These are phyloP conservation scores for Panzeria rudis DNA, from an alignment of 2,888 invertebrate genomes.

Conservation along the genomic window DNA sequence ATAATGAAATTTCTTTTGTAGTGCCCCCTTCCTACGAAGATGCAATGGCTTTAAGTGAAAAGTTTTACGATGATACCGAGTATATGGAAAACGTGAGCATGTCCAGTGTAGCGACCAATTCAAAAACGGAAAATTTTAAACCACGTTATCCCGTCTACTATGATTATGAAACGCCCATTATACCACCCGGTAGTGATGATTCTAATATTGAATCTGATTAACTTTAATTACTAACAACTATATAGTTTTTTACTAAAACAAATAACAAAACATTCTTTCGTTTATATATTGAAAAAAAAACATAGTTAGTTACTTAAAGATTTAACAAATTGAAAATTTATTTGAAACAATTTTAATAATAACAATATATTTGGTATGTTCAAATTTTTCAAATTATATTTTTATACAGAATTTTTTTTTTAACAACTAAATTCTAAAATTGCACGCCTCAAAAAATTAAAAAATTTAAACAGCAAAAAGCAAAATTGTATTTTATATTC, in stretches of 20 bases:
- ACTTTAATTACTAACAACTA: conserved; percentile 35
- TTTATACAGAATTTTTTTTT: conserved; percentile 22
- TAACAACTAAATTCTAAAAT: conserved; percentile 15
- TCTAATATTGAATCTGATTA: conserved; percentile 75
- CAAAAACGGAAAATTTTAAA: conserved; percentile 81
- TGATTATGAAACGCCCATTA: conserved; percentile 82
- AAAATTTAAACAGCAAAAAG: background rate
- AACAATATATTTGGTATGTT: conserved; percentile 66
- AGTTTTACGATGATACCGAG: conserved; percentile 82
- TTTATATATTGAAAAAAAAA: conserved; percentile 38
- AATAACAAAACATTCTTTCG: conserved; percentile 23
- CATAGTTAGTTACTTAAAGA: conserved; percentile 27
- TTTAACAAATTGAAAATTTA: conserved; percentile 42
- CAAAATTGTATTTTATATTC: conserved; percentile 16
- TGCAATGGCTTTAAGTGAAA: conserved; percentile 82
- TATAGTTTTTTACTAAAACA: conserved; percentile 50
- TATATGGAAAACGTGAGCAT: conserved; percentile 81
- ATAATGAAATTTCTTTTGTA: conserved; percentile 63
- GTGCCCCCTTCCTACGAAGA: conserved; percentile 83
- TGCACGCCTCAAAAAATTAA: conserved; percentile 50
- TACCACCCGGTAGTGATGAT: conserved; percentile 84
- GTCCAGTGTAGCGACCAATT: conserved; percentile 80
- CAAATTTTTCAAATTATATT: conserved; percentile 26
- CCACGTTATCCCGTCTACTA: conserved; percentile 83
- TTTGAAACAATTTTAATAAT: conserved; percentile 22